Evolutionary conservation across 2,888 invertebrate species (phyloP).

Genomic region (Saturnia japonica): DNA sequence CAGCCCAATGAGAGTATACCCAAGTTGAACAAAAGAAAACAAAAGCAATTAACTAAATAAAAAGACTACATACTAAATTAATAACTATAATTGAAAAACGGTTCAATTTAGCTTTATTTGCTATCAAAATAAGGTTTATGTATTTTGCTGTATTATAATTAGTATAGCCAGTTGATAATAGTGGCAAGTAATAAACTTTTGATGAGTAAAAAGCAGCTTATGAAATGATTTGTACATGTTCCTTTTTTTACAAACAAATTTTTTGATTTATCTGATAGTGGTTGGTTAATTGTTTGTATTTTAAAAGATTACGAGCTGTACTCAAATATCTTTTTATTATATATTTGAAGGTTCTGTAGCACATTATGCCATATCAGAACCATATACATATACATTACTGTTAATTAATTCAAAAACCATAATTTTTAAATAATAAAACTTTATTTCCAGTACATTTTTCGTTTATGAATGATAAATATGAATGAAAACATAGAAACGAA

Average conservation of each 20-base stretch:
- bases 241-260: neutral
- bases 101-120: neutral
- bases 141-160: too few species aligned
- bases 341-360: too few species aligned
- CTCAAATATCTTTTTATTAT: neutral
- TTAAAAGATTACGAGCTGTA: neutral
- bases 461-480: neutral
- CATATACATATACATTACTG: neutral
- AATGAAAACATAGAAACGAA: neutral
- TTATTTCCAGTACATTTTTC: neutral
- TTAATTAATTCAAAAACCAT: neutral
- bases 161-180: too few species aligned
- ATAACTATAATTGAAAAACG: neutral
- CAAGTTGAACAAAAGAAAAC: too few species aligned
- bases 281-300: neutral
- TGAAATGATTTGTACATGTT: neutral
- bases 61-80: too few species aligned
- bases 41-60: too few species aligned
- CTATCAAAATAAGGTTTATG: too few species aligned
- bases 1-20: too few species aligned
- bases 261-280: neutral
- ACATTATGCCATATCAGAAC: too few species aligned
- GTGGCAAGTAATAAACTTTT: neutral
- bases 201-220: neutral
- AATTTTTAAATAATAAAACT: neutral